Evolutionary conservation across 2,888 invertebrate genomes (phyloP).

Genomic region (Ophioninae sp.): DNA sequence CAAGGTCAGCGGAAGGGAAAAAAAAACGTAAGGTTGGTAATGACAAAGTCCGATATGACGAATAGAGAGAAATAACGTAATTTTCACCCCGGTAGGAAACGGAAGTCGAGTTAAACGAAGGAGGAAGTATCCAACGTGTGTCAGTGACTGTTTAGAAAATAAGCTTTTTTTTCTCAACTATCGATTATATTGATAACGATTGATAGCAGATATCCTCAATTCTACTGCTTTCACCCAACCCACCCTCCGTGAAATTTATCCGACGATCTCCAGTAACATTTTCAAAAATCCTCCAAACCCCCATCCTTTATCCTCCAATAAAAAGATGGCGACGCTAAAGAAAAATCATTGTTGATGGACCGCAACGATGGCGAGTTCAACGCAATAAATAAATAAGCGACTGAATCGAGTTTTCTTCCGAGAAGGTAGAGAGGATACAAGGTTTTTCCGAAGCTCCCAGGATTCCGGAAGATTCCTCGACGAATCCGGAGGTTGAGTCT

Average conservation of each 20-base stretch:
- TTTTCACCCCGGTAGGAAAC: conserved; percentile 6
- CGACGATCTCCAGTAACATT: background rate
- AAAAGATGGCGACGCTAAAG: background rate
- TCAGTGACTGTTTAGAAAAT: background rate
- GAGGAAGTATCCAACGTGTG: background rate
- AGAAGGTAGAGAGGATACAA: conserved; percentile 11
- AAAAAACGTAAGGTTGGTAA: conserved; percentile 52
- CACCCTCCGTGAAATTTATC: too few species aligned
- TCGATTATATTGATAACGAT: too few species aligned
- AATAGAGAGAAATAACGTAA: background rate
- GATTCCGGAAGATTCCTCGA: conserved; percentile 43
- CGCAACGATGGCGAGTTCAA: background rate
- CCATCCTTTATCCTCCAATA: background rate
- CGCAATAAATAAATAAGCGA: background rate
- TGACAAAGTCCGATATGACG: conserved; percentile 27
- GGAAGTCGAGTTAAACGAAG: background rate
- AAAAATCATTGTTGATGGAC: background rate
- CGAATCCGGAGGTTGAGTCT: conserved; percentile 74
- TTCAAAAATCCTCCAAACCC: background rate
- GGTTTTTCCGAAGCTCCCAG: conserved; percentile 21
- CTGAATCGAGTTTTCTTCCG: conserved; percentile 5
- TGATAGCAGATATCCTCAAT: too few species aligned
- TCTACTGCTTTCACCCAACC: too few species aligned
- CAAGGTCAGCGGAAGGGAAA: conserved; percentile 54
- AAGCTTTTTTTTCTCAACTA: too few species aligned